phyloP scores from a whole-genome alignment of 2,113 vertebrate species.

The Cyanoderma ruficeps region DNA sequence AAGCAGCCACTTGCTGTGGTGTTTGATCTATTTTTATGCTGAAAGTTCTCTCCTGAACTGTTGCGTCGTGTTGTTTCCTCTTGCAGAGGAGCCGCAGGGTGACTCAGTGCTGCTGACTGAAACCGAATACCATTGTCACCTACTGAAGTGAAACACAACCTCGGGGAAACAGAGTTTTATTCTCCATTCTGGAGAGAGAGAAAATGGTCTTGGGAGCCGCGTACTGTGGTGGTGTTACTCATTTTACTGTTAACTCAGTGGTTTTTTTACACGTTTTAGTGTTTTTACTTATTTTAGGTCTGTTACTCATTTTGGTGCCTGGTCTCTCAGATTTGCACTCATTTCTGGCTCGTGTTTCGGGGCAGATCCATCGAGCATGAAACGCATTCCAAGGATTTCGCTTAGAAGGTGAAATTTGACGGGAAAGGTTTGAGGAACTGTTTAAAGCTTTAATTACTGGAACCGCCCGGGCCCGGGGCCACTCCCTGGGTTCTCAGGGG shows the following conservation, averaged over 20 bases:
- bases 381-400: background rate
- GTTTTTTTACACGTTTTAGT: fast-evolving
- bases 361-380: fast-evolving
- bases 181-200: background rate
- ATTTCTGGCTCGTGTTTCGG: background rate
- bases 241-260: background rate
- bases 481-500: background rate
- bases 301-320: fast-evolving
- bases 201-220: fast-evolving
- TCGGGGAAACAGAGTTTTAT: fast-evolving
- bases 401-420: fast-evolving
- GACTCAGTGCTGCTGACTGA: background rate
- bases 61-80: fast-evolving
- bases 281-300: background rate
- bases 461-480: background rate
- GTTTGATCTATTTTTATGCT: background rate
- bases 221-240: fast-evolving
- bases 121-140: too few species aligned
- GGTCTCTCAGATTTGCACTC: fast-evolving
- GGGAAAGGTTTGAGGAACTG: fast-evolving
- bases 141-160: background rate
- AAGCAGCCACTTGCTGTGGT: fast-evolving
- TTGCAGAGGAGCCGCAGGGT: fast-evolving
- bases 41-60: background rate
- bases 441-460: fast-evolving